Base-by-base conservation (phyloP, 2,888 invertebrate genomes). In the Diarsia rubi region DNA sequence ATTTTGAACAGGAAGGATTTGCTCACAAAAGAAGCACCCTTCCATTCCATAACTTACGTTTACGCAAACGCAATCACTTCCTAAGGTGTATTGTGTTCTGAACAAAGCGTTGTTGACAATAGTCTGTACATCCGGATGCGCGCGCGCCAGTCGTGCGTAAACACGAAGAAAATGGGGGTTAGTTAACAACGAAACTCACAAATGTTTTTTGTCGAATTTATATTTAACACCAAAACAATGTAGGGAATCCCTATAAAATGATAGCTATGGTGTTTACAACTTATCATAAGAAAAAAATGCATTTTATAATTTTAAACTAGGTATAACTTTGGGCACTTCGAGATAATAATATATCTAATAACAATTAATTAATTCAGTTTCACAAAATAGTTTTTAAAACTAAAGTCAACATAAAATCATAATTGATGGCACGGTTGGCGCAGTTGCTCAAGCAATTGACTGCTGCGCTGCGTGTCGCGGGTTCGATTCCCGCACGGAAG, bases 81-180 rank as follows among this genome's bases (percentile, higher is more conserved):
- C 78, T 67, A 71, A 69, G 80, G 49, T 21, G 73, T 73, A 74
- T 81, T 77, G 88, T 83, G 59, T 52, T 57, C 66, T 49, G 84
- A 81, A 78, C 78, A 76, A 83, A 81, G 69, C 82, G 16, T 24
- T 45, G 54, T 49, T 71, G 76, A 86, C 75, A 81, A 78, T 74
- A 71, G 78, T 54, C 57, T 42, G 63, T 70, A 82, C 79, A 76
- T 85, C 87, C 84, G 84, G 74, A 67, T 66, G 75, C 67, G 84
- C 87, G 69, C 60, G 85, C 79, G 82, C 72, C 42, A 42, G 52
- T 73, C 84, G 16, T 71, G 86, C 75, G 73, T 86, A 47, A 70
- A 60, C 21, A 27, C 21, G 45, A n/a, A 62, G 57, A 62, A 70
- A 64, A 70, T 45, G 42, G 47, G 42, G 19, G 24, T 62, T 60